Evolutionary conservation across 1,140 invertebrate genomes (phyloP).

Genomic region (Heliconius melpomene): DNA sequence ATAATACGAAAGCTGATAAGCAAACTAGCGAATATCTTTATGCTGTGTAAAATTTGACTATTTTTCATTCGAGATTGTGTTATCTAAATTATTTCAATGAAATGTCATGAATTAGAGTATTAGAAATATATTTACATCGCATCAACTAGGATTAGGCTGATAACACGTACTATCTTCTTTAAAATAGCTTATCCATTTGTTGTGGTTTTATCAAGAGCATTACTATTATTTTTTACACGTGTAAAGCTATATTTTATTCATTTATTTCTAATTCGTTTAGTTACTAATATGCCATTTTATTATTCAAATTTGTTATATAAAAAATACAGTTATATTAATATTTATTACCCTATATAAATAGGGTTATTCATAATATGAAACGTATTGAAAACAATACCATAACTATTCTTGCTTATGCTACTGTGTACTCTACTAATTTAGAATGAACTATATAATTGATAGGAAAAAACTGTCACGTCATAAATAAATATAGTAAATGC

Average conservation of each 20-base stretch:
- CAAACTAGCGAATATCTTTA: background rate
- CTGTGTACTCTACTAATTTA: background rate
- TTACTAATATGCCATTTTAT: too few species aligned
- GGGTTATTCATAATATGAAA: too few species aligned
- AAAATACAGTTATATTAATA: too few species aligned
- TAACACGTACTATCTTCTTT: background rate
- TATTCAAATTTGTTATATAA: too few species aligned
- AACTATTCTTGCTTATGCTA: background rate
- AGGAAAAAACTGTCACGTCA: background rate
- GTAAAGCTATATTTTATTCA: background rate
- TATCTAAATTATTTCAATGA: background rate
- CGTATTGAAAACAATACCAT: background rate
- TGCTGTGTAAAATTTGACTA: background rate
- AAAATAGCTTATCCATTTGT: background rate
- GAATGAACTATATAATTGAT: background rate
- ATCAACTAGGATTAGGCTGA: background rate
- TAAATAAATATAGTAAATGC: background rate
- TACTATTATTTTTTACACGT: background rate
- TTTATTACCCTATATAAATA: too few species aligned
- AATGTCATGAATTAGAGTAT: background rate
- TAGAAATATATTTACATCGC: background rate
- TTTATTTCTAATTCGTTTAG: too few species aligned
- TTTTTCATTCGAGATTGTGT: background rate
- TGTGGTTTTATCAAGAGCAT: background rate
- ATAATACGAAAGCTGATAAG: too few species aligned